Evolutionary conservation across 2,888 invertebrate genomes (phyloP).

Genomic region (Trachelus tabidus): DNA sequence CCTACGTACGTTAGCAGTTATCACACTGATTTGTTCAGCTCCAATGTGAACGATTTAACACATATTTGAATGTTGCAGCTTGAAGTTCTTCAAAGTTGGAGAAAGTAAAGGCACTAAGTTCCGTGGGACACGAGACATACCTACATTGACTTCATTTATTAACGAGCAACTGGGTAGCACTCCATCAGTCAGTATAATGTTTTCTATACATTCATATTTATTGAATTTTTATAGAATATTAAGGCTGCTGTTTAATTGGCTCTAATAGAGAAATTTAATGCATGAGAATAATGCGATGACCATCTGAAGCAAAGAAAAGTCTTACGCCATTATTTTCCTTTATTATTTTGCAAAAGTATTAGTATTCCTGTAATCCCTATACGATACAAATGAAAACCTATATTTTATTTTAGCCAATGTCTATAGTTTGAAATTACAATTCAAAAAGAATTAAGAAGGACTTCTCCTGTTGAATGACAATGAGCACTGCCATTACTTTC

Average conservation of each 20-base stretch:
- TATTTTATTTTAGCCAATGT: neutral
- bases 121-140: conserved; percentile 81
- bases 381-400: neutral
- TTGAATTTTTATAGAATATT: neutral
- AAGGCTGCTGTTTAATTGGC: neutral
- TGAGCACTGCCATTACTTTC: neutral
- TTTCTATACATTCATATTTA: neutral
- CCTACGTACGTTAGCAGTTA: conserved; percentile 65
- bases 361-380: neutral
- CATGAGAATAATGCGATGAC: neutral
- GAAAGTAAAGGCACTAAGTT: conserved; percentile 78
- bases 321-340: neutral
- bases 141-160: conserved; percentile 80
- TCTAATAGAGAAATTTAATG: neutral
- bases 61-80: conserved; percentile 63
- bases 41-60: neutral
- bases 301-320: neutral
- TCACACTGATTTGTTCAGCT: neutral
- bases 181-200: conserved; percentile 43
- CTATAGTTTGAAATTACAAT: neutral
- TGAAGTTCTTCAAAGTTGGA: conserved; percentile 82
- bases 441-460: neutral
- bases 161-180: conserved; percentile 75
- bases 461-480: neutral
- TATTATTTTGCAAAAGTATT: neutral